A percentile compares a stretch with the other conserved stretches of the same genome.
phyloP scores from a whole-genome alignment of 1,140 invertebrate species.

The Drosophila quadrilineata region DNA sequence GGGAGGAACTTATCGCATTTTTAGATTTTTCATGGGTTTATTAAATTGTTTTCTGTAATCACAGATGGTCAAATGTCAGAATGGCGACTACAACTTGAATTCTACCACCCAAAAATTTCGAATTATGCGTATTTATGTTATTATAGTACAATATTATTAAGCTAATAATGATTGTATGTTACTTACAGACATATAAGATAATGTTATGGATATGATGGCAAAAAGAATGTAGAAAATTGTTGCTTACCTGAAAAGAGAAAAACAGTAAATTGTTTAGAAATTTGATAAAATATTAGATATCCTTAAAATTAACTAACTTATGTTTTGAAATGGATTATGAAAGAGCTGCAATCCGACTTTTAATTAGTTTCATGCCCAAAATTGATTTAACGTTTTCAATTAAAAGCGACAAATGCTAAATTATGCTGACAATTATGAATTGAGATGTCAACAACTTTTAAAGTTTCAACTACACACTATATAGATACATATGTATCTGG shows the following conservation, averaged over 20 bases:
- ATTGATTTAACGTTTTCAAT: slow-evolving; percentile 56
- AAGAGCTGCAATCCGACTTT: no score
- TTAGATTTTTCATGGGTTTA: slow-evolving; percentile 75
- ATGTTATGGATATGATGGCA: slow-evolving; percentile 8
- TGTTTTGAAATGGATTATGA: no score
- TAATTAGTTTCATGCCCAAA: not conserved
- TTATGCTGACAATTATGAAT: slow-evolving; percentile 58
- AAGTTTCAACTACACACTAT: no score
- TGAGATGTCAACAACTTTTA: slow-evolving; percentile 69
- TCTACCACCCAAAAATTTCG: no score
- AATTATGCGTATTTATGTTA: slow-evolving; percentile 51
- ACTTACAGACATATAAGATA: not conserved
- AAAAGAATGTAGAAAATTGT: no score
- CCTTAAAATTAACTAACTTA: no score
- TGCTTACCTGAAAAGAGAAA: no score
- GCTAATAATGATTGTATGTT: slow-evolving; percentile 13
- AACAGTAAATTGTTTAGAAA: no score
- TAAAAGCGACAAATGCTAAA: slow-evolving; percentile 44
- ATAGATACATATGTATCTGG: no score
- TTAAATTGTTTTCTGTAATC: slow-evolving; percentile 66
- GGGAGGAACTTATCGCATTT: slow-evolving; percentile 60
- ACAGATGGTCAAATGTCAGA: slow-evolving; percentile 46
- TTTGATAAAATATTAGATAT: no score
- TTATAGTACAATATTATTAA: slow-evolving; percentile 32
- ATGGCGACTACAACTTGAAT: slow-evolving; percentile 32